Evolutionary conservation across 2,113 vertebrate genomes (phyloP), one percentile per base, ranked within the genome.

Genomic region (Tylochromis polylepis): DNA sequence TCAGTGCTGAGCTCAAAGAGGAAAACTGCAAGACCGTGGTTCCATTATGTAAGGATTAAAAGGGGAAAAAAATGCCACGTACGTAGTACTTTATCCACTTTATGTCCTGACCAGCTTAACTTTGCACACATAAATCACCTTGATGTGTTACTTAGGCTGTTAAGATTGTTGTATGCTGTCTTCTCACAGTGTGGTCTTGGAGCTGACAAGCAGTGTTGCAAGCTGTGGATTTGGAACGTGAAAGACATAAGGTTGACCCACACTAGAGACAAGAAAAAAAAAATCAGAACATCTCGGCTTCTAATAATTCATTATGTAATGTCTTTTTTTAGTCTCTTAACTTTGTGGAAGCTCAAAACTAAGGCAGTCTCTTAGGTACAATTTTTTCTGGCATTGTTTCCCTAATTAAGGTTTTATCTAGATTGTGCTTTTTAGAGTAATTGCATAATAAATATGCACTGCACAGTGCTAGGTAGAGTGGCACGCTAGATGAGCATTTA

Each of bases 21-120:
- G 70, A 79, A 79, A 5, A 5, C 16, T 38, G 16, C 18, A 60
- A 72, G 46, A 31, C 27, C 18, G 36, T 15, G 59, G 46, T 51
- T 59, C 85, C 49, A 88, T 87, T 58, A 58, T 29, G 62, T 22
- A 79, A 57, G 55, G 77, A 81, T 87, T 85, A 83, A 79, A 83
- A 65, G 34, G 57, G 22, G n/a, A 62, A 82, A 83, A 86, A 86
- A 43, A 14, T 70, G 57, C 20, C 5, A 16, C 24, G 31, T 29
- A 7, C 16, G 11, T 31, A 2, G 7, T 51, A 1, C 53, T 53
- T 88, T 79, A 59, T 22, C 55, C 46, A 43, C 20, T 56, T 75
- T 2, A 65, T 24, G 29, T 58, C 22, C n/a, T 11, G 27, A 31
- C 29, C 31, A 29, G 59, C 55, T 81, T 49, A 58, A 18, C 36